Evolutionary conservation across 2,113 vertebrate species (phyloP), one percentile per base, ranked within the genome.

Genomic region (Diphyllodes magnificus): DNA sequence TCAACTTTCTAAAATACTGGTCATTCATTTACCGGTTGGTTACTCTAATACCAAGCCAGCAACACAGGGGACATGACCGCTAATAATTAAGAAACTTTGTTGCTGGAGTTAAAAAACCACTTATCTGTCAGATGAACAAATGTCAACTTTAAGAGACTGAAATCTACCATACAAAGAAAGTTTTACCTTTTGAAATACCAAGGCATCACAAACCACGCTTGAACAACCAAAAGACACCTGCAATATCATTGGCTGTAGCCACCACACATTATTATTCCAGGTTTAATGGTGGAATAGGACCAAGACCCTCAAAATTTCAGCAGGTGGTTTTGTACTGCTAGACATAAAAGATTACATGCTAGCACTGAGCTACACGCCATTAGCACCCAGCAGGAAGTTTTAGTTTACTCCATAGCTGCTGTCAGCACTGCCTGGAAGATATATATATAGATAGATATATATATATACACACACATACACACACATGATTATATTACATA

Each of bases 401-500:
- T 59, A 49, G 20, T 31, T 83, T 83, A 63, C 44, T 42, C 40
- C 0, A 0, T 37, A 93, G 64, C 20, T 88, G 79, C 51, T 92
- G 59, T 81, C 66, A 86, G 28, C 87, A 71, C 39, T 60, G 68
- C n/a, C 76, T 69, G 51, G 39, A 83, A 88, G 31, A 88, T 2
- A 37, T 3, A 71, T 6, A 64, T 31, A 53, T 12, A 88, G 31
- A 88, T 2, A 37, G 2, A 71, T 6, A 64, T 31, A 53, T 12
- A 14, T 5, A 47, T 11, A 81, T 0, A 40, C 5, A 40, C 11
- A 40, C 5, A 45, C 5, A 44, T 4, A 77, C 1, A 57, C 1
- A 61, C 0, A 53, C 0, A 84, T 8, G 8, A 37, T 37, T 37
- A 37, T 37, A 37, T 37, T 37, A 37, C 37, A 37, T 37, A 37